A percentile compares a stretch with the other conserved stretches of the same genome.
Conservation (phyloP, 2,888 invertebrate genomes). For the Leucoptera coffeella region DNA sequence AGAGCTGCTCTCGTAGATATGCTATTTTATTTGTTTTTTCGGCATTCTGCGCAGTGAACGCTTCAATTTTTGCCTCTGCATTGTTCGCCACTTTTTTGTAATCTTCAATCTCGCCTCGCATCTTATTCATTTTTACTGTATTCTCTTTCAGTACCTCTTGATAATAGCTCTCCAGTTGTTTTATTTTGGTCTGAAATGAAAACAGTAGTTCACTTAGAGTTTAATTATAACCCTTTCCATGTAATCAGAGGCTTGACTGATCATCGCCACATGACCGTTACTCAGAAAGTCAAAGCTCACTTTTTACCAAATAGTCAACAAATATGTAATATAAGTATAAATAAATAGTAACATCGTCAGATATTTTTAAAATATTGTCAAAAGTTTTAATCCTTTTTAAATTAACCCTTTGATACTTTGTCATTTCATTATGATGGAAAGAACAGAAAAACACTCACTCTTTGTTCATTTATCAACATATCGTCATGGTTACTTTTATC, state of each 20-base stretch:
- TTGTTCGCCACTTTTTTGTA: slow-evolving; percentile 33
- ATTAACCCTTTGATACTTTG: no score
- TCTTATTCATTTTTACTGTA: slow-evolving; percentile 38
- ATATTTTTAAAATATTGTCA: no score
- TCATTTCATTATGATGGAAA: neutral
- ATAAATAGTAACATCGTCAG: no score
- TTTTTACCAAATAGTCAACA: no score
- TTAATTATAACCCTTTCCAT: no score
- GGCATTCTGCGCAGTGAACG: slow-evolving; percentile 32
- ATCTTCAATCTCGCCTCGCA: slow-evolving; percentile 29
- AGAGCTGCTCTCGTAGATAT: slow-evolving; percentile 31
- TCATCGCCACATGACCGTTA: no score
- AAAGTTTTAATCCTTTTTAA: no score
- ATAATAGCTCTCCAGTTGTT: slow-evolving; percentile 30
- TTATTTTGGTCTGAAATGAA: slow-evolving; percentile 48
- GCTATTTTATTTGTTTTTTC: slow-evolving; percentile 42
- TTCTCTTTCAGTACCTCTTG: slow-evolving; percentile 45
- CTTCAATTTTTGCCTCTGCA: slow-evolving; percentile 43
- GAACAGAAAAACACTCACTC: slow-evolving; percentile 21
- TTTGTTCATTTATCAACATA: slow-evolving; percentile 55
- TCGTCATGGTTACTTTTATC: slow-evolving; percentile 61
- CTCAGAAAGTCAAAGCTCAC: no score
- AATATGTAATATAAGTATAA: no score
- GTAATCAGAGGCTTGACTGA: no score
- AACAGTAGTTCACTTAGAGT: slow-evolving; percentile 7